A percentile compares a stretch with the other conserved stretches of the same genome.
These are phyloP conservation scores for Phyllostomus discolor DNA, from an alignment of 2,113 vertebrate genomes.

Conservation along the genomic window DNA sequence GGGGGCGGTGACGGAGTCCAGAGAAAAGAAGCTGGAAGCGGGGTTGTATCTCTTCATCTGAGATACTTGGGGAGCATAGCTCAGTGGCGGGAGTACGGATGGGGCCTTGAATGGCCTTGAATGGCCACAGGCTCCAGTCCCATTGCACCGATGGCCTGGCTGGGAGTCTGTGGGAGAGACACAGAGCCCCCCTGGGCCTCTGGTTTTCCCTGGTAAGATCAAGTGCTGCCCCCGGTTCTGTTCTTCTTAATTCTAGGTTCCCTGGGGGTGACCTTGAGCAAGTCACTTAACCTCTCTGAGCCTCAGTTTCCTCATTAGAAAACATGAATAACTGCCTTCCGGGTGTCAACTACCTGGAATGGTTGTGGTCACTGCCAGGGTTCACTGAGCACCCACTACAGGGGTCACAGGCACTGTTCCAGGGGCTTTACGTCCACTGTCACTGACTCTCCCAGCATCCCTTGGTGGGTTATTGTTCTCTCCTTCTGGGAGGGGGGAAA, in stretches of 20 bases:
- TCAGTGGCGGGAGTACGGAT: background rate
- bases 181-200: background rate
- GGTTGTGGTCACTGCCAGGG: background rate
- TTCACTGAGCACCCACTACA: background rate
- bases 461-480: background rate
- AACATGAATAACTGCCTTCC: background rate
- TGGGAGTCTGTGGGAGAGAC: background rate
- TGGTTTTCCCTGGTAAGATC: background rate
- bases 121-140: background rate
- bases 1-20: no score
- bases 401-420: background rate
- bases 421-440: background rate
- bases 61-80: background rate
- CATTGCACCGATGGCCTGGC: background rate
- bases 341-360: background rate
- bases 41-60: background rate
- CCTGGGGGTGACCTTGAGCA: background rate
- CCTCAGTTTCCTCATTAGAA: background rate
- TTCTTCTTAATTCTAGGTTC: background rate
- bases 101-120: background rate
- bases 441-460: background rate
- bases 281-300: background rate
- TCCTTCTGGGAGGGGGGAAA: background rate
- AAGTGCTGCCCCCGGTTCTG: background rate
- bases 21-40: background rate